Base-by-base conservation (phyloP, 2,113 vertebrate genomes). In the Mola mola region DNA sequence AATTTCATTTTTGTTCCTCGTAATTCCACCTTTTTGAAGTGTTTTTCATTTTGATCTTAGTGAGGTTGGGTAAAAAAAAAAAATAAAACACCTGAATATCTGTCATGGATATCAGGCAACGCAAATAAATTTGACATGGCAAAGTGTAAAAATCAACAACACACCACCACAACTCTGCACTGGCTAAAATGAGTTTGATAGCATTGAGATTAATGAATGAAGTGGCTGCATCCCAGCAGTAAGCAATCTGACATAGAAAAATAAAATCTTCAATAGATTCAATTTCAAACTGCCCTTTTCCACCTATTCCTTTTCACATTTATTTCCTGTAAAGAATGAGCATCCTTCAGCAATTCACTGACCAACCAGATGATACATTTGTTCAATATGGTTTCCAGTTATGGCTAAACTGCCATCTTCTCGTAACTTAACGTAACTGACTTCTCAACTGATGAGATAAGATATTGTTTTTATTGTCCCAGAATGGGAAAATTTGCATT, bases 171-270 rank as follows among this genome's bases (percentile, higher is more conserved):
- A 8, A 31, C 29, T 10, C 36, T 49, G 8, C 49, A 65, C 0
- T 9, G 8, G 8, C 15, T 40, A 16, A 29, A 25, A 49, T 61
- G 2, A 48, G 24, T 34, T 60, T 4, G 66, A 56, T 17, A 22
- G 21, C 24, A 57, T 29, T n/a, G 31, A 19, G 33, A 8, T 9
- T 43, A 41, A 56, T 31, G 29, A 13, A 64, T 65, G 10, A 74
- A 48, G 49, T 12, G 8, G 21, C 11, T 33, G 12, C 13, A 12
- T 4, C 3, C 8, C 6, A 47, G 15, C 6, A 25, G 12, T 4
- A 19, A 26, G 43, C 19, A 44, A 20, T 40, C 37, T 31, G 8
- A 31, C 11, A 7, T 31, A 9, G 11, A 29, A 5, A 29, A 29
- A 29, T n/a, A n/a, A n/a, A n/a, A n/a, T n/a, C n/a, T n/a, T n/a